Percentiles rank a stretch among this genome's conserved stretches.
phyloP scores from a whole-genome alignment of 1,140 invertebrate species.

The Periplaneta americana region DNA sequence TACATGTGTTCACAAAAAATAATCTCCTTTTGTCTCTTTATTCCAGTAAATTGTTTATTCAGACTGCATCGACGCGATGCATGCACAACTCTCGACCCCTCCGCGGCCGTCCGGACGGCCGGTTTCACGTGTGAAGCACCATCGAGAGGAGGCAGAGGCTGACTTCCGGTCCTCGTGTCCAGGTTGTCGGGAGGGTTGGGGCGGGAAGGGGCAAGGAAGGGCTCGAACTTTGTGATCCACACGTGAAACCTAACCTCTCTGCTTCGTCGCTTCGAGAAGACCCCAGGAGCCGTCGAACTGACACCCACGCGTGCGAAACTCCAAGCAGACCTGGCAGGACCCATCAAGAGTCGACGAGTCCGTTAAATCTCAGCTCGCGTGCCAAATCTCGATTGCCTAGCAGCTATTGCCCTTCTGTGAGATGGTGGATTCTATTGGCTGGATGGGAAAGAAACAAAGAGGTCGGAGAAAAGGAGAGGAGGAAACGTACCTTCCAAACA shows the following conservation, averaged over 20 bases:
- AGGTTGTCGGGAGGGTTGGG: not conserved
- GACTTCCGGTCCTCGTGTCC: not conserved
- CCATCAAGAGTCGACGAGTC: not conserved
- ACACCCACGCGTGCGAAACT: not conserved
- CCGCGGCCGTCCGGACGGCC: not conserved
- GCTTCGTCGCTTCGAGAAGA: not conserved
- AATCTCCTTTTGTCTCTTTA: not conserved
- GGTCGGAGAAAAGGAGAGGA: not conserved
- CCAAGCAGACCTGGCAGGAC: not conserved
- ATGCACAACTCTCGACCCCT: not conserved
- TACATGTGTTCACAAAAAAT: not conserved
- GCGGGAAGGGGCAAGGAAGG: not conserved
- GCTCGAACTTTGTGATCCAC: not conserved
- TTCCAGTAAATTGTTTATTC: not conserved
- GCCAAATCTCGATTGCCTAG: not conserved
- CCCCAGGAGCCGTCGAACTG: not conserved
- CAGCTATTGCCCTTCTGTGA: not conserved
- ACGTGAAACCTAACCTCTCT: not conserved
- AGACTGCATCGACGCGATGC: not conserved
- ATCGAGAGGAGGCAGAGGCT: not conserved
- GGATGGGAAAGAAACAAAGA: not conserved
- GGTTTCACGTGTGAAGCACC: not conserved
- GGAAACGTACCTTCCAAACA: not conserved
- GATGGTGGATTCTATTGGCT: not conserved
- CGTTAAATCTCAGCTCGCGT: not conserved